A percentile compares a stretch with the other conserved stretches of the same genome.
Conservation (phyloP, 1,140 invertebrate species). For the Zaprionus ghesquierei region DNA sequence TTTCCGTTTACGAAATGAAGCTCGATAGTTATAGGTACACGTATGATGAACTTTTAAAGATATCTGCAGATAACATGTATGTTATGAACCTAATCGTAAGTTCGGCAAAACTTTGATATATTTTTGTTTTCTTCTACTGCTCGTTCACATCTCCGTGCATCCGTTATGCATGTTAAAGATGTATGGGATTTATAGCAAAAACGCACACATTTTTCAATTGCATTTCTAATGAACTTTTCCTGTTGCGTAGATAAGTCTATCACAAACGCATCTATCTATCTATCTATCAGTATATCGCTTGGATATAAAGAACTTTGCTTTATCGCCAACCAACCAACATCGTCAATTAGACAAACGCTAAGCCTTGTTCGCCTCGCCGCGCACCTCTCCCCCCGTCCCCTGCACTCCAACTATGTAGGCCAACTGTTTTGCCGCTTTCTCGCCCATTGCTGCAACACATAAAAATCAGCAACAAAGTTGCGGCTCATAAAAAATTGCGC, state of each 20-base stretch:
- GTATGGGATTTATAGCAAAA: too few species aligned
- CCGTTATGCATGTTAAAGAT: too few species aligned
- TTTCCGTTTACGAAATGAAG: constrained; percentile 72
- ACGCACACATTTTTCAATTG: neutral
- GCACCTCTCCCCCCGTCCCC: neutral
- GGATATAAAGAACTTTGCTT: constrained; percentile 29
- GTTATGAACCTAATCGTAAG: neutral
- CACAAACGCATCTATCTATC: neutral
- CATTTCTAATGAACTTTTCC: constrained; percentile 23
- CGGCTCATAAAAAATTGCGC: constrained; percentile 72
- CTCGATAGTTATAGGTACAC: constrained; percentile 7
- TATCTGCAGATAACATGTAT: neutral
- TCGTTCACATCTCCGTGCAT: too few species aligned
- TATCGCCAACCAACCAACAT: constrained; percentile 19
- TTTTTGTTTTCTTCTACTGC: too few species aligned
- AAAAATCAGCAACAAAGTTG: constrained; percentile 79
- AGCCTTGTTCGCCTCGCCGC: neutral
- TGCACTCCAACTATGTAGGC: constrained; percentile 52
- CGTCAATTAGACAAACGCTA: constrained; percentile 42
- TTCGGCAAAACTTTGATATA: neutral
- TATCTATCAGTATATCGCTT: neutral
- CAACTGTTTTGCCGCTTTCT: constrained; percentile 68
- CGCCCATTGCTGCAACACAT: constrained; percentile 68
- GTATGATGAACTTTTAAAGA: neutral
- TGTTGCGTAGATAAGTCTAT: constrained; percentile 11